Evolutionary conservation across 2,888 invertebrate genomes (phyloP).

Genomic region (Kryphioiulus occultus): DNA sequence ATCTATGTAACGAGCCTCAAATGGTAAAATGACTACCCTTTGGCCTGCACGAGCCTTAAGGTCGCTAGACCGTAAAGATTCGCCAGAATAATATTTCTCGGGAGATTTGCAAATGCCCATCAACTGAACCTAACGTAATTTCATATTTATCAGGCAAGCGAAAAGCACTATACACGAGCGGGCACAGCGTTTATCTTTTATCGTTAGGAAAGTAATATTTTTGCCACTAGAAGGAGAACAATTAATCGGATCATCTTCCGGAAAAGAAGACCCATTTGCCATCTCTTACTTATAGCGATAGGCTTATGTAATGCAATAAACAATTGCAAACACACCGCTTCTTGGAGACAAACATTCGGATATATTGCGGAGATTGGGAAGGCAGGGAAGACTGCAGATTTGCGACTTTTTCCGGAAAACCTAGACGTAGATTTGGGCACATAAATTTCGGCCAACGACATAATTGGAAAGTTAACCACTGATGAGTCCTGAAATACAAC

Average conservation of each 20-base stretch:
- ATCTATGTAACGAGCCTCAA: background rate
- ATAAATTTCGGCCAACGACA: no score
- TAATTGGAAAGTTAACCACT: no score
- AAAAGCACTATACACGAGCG: background rate
- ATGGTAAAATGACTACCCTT: slow-evolving; percentile 5
- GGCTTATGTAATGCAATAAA: background rate
- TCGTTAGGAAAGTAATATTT: background rate
- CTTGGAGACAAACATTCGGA: no score
- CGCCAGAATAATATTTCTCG: background rate
- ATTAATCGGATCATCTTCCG: background rate
- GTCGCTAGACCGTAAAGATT: slow-evolving; percentile 5
- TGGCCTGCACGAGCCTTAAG: background rate
- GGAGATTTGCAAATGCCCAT: background rate
- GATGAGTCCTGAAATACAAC: no score
- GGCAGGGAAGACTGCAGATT: background rate
- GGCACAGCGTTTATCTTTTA: slow-evolving; percentile 5
- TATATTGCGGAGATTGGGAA: no score
- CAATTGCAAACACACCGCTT: background rate
- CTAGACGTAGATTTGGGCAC: no score
- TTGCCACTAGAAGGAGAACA: background rate
- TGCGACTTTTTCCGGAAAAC: no score
- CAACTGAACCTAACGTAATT: slow-evolving; percentile 5
- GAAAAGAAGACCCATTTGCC: background rate
- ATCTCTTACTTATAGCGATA: background rate
- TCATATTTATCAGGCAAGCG: background rate